phyloP scores from a whole-genome alignment of 2,113 vertebrate genomes.

The Pseudonaja textilis region DNA sequence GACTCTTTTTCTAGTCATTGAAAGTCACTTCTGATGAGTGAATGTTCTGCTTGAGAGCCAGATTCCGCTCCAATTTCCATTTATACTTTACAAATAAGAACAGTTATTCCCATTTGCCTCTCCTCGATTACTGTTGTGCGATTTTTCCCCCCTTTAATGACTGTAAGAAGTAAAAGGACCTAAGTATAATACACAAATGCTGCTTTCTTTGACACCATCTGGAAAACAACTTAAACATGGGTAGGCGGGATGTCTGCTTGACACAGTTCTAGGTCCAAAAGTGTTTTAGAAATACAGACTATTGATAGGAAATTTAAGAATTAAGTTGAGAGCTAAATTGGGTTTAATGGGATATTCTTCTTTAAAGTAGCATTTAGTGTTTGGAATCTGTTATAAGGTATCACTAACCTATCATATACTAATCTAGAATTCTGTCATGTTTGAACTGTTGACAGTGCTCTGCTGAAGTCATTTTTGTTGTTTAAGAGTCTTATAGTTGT shows the following conservation, averaged over 20 bases:
- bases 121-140: constrained; percentile 5
- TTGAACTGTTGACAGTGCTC: not conserved
- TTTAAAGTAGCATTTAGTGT: constrained; percentile 17
- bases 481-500: not conserved
- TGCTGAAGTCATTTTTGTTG: not conserved
- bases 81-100: constrained; percentile 34
- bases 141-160: rapidly evolving
- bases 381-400: constrained; percentile 18
- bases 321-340: not conserved
- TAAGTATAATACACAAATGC: constrained; percentile 7
- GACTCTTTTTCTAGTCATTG: constrained; percentile 38
- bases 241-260: constrained; percentile 20
- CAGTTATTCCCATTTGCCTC: constrained; percentile 27
- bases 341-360: not conserved
- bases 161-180: constrained; percentile 26
- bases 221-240: constrained; percentile 40
- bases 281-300: constrained; percentile 28
- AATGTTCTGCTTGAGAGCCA: constrained; percentile 42
- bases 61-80: constrained; percentile 36
- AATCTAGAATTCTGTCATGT: constrained; percentile 3
- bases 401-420: constrained; percentile 1
- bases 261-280: not conserved
- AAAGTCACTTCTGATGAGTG: constrained; percentile 34
- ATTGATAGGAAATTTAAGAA: constrained; percentile 35
- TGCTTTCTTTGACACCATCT: constrained; percentile 12